Percentiles rank a stretch among this genome's conserved stretches.
These are phyloP conservation scores for Heliconius hermathena DNA, from an alignment of 1,140 invertebrate genomes.

Conservation along the genomic window DNA sequence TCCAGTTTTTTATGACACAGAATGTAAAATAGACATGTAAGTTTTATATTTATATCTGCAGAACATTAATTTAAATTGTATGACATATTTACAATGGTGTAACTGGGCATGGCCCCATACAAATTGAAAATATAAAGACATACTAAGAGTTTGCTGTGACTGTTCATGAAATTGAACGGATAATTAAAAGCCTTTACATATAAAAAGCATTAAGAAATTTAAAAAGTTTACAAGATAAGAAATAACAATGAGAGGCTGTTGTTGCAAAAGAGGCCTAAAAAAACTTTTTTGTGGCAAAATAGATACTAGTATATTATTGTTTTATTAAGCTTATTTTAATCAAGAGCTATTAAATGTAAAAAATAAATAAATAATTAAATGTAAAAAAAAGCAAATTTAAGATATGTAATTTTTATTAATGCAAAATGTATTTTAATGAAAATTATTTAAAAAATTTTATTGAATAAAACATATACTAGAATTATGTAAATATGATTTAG, in stretches of 20 bases:
- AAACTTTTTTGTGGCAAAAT: not conserved
- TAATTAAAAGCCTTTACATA: too few relatives aligned
- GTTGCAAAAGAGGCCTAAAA: not conserved
- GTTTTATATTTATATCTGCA: not conserved
- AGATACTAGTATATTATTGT: not conserved
- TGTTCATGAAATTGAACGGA: too few relatives aligned
- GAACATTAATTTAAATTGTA: not conserved
- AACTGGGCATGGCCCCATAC: too few relatives aligned
- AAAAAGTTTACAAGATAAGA: not conserved
- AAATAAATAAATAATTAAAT: too few relatives aligned
- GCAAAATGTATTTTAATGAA: too few relatives aligned
- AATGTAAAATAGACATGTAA: conserved; percentile 3
- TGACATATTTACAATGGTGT: not conserved
- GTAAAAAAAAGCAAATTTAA: too few relatives aligned
- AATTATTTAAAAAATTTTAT: not conserved
- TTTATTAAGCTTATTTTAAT: too few relatives aligned
- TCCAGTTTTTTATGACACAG: not conserved
- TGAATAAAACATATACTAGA: not conserved
- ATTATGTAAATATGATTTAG: not conserved
- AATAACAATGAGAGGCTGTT: not conserved
- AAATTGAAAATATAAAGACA: too few relatives aligned
- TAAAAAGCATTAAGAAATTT: not conserved
- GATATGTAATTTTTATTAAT: too few relatives aligned
- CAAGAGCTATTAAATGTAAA: too few relatives aligned
- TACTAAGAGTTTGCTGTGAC: too few relatives aligned